Evolutionary conservation across 2,888 invertebrate genomes (phyloP).

Genomic region (Blomia tropicalis): DNA sequence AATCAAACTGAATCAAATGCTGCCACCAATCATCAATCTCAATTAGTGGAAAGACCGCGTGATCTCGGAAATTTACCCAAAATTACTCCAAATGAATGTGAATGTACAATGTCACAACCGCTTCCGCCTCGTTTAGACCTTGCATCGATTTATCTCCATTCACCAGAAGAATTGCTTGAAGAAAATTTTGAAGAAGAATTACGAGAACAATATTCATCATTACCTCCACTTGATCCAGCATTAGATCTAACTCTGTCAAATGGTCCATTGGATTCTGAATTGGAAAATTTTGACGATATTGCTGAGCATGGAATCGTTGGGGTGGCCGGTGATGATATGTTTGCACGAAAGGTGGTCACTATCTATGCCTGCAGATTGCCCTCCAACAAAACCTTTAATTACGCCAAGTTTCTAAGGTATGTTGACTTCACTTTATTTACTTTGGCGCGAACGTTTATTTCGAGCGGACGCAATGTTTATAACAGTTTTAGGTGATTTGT

Average conservation of each 20-base stretch:
- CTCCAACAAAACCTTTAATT: conserved; percentile 57
- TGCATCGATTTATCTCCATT: conserved; percentile 38
- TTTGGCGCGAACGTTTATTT: neutral
- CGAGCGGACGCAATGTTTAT: neutral
- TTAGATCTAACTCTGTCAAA: conserved; percentile 6
- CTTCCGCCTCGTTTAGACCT: neutral
- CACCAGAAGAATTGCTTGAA: conserved; percentile 69
- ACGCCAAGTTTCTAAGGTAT: conserved; percentile 54
- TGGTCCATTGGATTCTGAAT: conserved; percentile 27
- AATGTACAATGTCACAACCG: neutral
- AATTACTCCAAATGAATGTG: neutral
- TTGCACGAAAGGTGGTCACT: conserved; percentile 84
- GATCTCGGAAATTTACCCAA: conserved; percentile 1
- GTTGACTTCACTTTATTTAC: conserved; percentile 23
- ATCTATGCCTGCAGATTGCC: conserved; percentile 84
- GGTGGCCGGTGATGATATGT: conserved; percentile 62
- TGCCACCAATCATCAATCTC: neutral
- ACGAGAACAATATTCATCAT: neutral
- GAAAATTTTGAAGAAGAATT: conserved; percentile 74
- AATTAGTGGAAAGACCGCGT: neutral
- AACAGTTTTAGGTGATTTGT: too few species aligned
- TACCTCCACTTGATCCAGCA: conserved; percentile 17
- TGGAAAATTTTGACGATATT: conserved; percentile 50
- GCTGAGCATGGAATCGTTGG: conserved; percentile 60
- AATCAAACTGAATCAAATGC: neutral